These are phyloP conservation scores for Scophthalmus maximus DNA, from an alignment of 2,113 vertebrate genomes.

Conservation along the genomic window DNA sequence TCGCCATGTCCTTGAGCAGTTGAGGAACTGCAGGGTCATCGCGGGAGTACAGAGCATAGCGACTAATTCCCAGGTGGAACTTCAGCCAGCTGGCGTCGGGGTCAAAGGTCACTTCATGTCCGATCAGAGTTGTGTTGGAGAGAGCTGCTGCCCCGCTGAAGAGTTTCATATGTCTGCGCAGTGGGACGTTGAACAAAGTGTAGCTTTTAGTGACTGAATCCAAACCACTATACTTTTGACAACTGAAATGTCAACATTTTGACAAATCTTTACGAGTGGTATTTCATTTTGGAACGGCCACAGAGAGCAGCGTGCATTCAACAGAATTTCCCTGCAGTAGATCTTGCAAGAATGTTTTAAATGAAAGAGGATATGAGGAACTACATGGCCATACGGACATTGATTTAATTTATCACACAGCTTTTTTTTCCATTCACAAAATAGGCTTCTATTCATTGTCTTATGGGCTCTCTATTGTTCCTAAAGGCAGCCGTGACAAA, in stretches of 20 bases:
- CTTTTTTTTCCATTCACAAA: no score
- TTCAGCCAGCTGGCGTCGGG: conserved; percentile 89
- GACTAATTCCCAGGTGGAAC: conserved; percentile 92
- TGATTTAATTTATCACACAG: background rate
- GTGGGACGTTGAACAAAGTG: background rate
- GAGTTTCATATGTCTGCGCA: conserved; percentile 76
- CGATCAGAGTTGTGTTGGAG: conserved; percentile 70
- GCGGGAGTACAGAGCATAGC: conserved; percentile 87
- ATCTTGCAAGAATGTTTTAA: background rate
- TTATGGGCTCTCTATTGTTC: conserved; percentile 3
- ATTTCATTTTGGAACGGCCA: conserved; percentile 24
- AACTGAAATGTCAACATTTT: no score
- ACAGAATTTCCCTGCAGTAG: conserved; percentile 10
- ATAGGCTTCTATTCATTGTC: no score
- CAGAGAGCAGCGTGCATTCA: conserved; percentile 7
- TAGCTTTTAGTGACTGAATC: background rate
- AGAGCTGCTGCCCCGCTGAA: conserved; percentile 72
- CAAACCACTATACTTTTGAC: background rate
- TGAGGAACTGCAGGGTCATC: conserved; percentile 77
- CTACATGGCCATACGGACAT: background rate
- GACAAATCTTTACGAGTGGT: background rate
- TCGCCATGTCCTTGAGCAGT: conserved; percentile 87
- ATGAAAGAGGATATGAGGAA: conserved; percentile 4
- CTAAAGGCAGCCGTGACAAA: conserved; percentile 5
- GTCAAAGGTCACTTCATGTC: conserved; percentile 76